phyloP scores from a whole-genome alignment of 1,140 invertebrate genomes.

The Ephestia elutella region DNA sequence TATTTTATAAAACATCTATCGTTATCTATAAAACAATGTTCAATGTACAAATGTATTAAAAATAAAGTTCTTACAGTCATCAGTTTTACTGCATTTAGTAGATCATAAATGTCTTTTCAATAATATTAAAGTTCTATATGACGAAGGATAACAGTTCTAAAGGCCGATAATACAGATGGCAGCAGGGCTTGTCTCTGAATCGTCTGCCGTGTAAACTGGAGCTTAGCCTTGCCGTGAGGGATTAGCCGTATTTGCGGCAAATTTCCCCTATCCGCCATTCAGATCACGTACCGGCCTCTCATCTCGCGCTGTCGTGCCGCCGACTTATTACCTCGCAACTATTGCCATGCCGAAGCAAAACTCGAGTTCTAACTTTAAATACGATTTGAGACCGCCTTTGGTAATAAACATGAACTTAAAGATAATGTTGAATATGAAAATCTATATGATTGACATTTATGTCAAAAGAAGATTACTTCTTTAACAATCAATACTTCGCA shows the following conservation, averaged over 20 bases:
- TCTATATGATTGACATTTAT: too few species aligned
- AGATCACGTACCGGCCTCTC: slow-evolving; percentile 49
- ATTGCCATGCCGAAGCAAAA: slow-evolving; percentile 27
- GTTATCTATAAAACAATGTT: too few species aligned
- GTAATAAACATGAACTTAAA: too few species aligned
- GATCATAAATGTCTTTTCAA: neutral
- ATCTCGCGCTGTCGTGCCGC: slow-evolving; percentile 44
- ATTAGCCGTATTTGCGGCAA: slow-evolving; percentile 45
- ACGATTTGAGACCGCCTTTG: neutral
- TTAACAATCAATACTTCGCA: too few species aligned
- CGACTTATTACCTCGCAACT: slow-evolving; percentile 55
- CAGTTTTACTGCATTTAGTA: too few species aligned
- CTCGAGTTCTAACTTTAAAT: neutral
- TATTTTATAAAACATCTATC: too few species aligned
- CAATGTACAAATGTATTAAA: too few species aligned
- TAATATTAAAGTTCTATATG: neutral
- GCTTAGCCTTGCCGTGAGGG: slow-evolving; percentile 37
- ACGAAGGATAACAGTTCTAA: neutral
- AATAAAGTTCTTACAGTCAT: too few species aligned
- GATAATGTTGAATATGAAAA: too few species aligned
- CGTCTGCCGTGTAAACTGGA: slow-evolving; percentile 35
- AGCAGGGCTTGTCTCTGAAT: slow-evolving; percentile 14
- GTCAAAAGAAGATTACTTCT: too few species aligned
- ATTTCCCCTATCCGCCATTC: slow-evolving; percentile 35
- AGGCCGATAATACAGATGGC: neutral